Evolutionary conservation across 1,140 invertebrate species (phyloP), one percentile per base, ranked within the genome.

Genomic region (Drosophila jambulina): DNA sequence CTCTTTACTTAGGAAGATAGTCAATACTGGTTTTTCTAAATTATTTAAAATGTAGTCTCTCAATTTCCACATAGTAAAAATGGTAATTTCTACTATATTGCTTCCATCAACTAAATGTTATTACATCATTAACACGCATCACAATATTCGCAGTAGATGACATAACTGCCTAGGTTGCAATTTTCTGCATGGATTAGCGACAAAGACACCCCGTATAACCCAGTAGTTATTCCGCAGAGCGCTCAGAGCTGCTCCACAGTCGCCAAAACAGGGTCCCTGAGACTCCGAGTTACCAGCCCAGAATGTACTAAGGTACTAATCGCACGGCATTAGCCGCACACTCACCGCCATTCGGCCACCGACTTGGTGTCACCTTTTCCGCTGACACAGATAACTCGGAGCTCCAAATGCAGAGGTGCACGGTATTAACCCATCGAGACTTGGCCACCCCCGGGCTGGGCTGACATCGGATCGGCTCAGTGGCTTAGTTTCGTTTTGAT

Each of bases 181-280:
- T 19, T 62, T 5, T 36, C 21, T 12, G 46, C 59, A 2, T 10
- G 12, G 6, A n/a, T 34, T 17, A 15, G 51, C 34, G 61, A 40
- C n/a, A 63, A 1, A 9, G 49, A 57, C 8, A 2, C 60, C 60
- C 9, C 60, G 49, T 8, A 57, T 17, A 10, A 40, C 27, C 34
- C 25, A 63, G 19, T n/a, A 32, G 17, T 29, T 58, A n/a, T 63
- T 58, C 2, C 51, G 48, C 25, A 62, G 49, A 32, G 40, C 49
- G 1, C 17, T 17, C n/a, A 56, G 25, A 12, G 61, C 51, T 17
- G 61, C 19, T 29, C 49, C 59, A 13, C 32, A 51, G 32, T 54
- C 32, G 5, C 60, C 60, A n/a, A 63, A 62, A 34, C 48, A 40
- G 13, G 32, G 32, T 38, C 60, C 60, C 8, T 62, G 60, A 2